Base-by-base conservation (phyloP, 2,113 vertebrate genomes). In the Anser cygnoides region DNA sequence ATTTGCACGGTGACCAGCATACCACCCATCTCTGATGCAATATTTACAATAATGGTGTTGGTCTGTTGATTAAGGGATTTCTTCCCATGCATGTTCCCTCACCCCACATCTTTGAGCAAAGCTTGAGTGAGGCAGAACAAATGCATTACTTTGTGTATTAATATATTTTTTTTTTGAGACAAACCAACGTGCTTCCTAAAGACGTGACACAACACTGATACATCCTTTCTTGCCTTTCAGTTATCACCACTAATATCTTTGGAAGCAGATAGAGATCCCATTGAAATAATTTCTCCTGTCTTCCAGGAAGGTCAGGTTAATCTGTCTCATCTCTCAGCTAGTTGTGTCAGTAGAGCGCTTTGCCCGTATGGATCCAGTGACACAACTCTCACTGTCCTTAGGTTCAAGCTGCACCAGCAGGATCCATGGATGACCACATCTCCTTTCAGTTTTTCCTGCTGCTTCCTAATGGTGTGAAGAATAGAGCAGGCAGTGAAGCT, bases 171-270 rank as follows among this genome's bases (percentile, higher is more conserved):
- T 92, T 81, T 72, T 23, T 15, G 31, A 87, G 13, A 46, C 7
- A 88, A 85, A 71, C 13, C 11, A 13, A 26, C 46, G 46, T 65
- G 12, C 35, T 87, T 87, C 22, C 39, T 82, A 22, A 67, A 71
- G 29, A 52, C 0, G 1, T 21, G 16, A 59, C 44, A 44, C 1
- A 75, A 59, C 1, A 13, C 13, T 21, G 11, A 44, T 2, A 2
- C 10, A 9, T 31, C 46, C 11, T 23, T 59, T 50, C 67, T 35
- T 77, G 8, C 18, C 62, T 84, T 89, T 71, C 41, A 71, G 0
- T 49, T 39, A 37, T 29, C 3, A 1, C 29, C 73, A 9, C 43
- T 58, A 85, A 58, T 35, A 71, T 2, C 5, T 79, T 35, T n/a
- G 20, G 29, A 17, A 76, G 28, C n/a, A 50, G 28, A n/a, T 17